Conservation (phyloP, 2,888 invertebrate genomes). For the Stenurella melanura region DNA sequence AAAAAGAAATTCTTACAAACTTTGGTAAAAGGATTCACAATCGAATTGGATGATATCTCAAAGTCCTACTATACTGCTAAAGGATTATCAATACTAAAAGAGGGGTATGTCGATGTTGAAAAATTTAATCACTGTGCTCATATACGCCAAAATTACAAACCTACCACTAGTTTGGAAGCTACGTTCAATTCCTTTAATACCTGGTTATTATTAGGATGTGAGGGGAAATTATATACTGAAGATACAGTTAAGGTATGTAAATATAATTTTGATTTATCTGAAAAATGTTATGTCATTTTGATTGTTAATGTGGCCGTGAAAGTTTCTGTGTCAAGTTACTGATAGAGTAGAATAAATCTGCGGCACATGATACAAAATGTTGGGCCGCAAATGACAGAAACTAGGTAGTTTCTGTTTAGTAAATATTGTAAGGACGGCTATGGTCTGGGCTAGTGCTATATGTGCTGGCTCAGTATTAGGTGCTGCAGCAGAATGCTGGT, state of each 20-base stretch:
- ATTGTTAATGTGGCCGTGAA: too few relatives aligned
- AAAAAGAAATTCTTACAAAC: conserved; percentile 65
- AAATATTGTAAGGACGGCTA: too few relatives aligned
- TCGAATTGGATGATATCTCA: conserved; percentile 76
- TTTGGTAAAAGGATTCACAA: conserved; percentile 63
- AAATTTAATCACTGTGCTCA: conserved; percentile 74
- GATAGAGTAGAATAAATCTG: too few relatives aligned
- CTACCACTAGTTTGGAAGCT: conserved; percentile 61
- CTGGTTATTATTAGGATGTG: conserved; percentile 65
- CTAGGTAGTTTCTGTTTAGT: too few relatives aligned
- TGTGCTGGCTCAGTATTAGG: too few relatives aligned
- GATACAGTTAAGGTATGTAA: conserved; percentile 74
- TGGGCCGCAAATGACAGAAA: too few relatives aligned
- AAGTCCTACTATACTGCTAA: conserved; percentile 83
- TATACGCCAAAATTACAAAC: conserved; percentile 65
- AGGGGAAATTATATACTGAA: conserved; percentile 65
- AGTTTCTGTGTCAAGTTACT: too few relatives aligned
- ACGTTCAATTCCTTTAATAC: conserved; percentile 65
- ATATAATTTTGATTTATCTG: background rate
- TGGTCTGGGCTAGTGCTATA: too few relatives aligned
- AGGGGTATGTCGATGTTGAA: conserved; percentile 75
- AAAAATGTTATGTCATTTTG: background rate
- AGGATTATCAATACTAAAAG: conserved; percentile 82
- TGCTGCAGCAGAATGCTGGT: too few relatives aligned
- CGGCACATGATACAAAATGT: too few relatives aligned